Evolutionary conservation across 2,113 vertebrate species (phyloP).

Genomic region (Labeo catla): DNA sequence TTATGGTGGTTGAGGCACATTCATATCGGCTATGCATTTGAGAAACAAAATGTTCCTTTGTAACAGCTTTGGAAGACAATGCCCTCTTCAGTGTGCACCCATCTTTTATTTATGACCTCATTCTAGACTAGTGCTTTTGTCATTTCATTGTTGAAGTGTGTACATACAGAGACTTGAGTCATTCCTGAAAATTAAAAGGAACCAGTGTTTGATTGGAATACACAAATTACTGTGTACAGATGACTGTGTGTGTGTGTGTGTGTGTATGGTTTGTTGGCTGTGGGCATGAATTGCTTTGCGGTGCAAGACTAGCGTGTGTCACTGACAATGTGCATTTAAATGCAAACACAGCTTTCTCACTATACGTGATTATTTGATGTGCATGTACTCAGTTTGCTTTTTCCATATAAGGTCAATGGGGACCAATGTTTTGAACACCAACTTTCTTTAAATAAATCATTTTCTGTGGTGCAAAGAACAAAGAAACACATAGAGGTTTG

Average conservation of each 20-base stretch:
- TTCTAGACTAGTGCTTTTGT: slow-evolving; percentile 36
- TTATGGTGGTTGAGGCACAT: slow-evolving; percentile 1
- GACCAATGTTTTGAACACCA: neutral
- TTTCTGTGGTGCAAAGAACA: neutral
- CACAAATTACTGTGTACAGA: slow-evolving; percentile 22
- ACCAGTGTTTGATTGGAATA: slow-evolving; percentile 16
- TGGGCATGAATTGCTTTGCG: neutral
- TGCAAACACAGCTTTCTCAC: neutral
- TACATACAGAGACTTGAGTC: slow-evolving; percentile 19
- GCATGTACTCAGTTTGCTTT: neutral
- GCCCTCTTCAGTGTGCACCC: neutral
- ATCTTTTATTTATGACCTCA: slow-evolving; percentile 26
- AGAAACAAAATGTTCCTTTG: slow-evolving; percentile 31
- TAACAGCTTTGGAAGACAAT: slow-evolving; percentile 21
- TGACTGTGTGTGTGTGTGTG: slow-evolving; percentile 9
- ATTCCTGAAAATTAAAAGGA: slow-evolving; percentile 12
- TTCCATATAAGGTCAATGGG: neutral
- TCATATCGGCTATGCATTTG: slow-evolving; percentile 1
- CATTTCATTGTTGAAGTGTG: slow-evolving; percentile 19
- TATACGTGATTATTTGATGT: neutral
- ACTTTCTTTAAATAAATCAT: neutral
- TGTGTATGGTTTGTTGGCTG: neutral
- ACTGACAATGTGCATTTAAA: neutral
- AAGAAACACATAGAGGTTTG: neutral
- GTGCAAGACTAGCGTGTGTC: neutral